Conservation (phyloP, 1,140 invertebrate species). For the Tachypleus tridentatus region DNA sequence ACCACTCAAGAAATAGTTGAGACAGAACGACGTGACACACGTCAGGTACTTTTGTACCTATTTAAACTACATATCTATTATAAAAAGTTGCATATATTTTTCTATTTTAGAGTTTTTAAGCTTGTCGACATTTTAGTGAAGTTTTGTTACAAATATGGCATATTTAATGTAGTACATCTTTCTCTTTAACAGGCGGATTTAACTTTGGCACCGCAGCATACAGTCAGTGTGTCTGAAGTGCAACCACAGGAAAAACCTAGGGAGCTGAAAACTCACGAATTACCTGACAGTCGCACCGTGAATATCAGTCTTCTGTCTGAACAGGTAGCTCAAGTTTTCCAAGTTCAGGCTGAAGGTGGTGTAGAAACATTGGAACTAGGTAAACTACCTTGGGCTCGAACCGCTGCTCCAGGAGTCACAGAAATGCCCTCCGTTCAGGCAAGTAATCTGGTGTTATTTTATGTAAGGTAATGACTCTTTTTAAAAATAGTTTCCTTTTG, state of each 20-base stretch:
- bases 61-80: too few relatives aligned
- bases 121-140: too few relatives aligned
- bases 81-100: too few relatives aligned
- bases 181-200: constrained; percentile 5
- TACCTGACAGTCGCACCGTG: constrained; percentile 11
- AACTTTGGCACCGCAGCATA: constrained; percentile 15
- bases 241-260: constrained; percentile 10
- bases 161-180: background rate
- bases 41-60: constrained; percentile 10
- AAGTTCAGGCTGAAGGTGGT: constrained; percentile 10
- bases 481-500: too few relatives aligned
- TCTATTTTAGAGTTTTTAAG: too few relatives aligned
- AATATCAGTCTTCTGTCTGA: constrained; percentile 11
- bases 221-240: constrained; percentile 14
- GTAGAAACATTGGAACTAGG: constrained; percentile 8
- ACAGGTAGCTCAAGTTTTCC: constrained; percentile 14
- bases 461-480: too few relatives aligned
- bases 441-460: background rate
- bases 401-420: constrained; percentile 8
- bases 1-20: constrained; percentile 16
- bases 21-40: constrained; percentile 13
- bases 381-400: constrained; percentile 8
- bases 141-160: too few relatives aligned
- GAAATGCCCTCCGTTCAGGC: constrained; percentile 18
- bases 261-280: constrained; percentile 12